Percentiles rank a stretch among this genome's conserved stretches.
These are phyloP conservation scores for Orthosia cruda DNA, from an alignment of 2,888 invertebrate genomes.

Conservation along the genomic window DNA sequence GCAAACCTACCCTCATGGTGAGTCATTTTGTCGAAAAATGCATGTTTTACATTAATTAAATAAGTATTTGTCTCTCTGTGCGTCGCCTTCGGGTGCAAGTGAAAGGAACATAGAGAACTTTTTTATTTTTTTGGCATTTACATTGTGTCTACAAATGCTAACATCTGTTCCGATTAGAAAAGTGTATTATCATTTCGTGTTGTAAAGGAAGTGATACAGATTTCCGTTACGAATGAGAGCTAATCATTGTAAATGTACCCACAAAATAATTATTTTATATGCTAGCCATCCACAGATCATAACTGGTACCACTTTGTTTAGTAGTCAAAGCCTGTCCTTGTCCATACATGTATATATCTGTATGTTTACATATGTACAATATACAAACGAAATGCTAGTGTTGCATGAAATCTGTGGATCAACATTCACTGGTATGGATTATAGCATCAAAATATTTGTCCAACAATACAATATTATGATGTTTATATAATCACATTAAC, in stretches of 20 bases:
- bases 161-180: constrained; percentile 64
- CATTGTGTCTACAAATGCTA: constrained; percentile 44
- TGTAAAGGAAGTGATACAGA: constrained; percentile 20
- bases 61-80: constrained; percentile 26
- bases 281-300: constrained; percentile 12
- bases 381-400: constrained; percentile 23
- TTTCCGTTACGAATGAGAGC: constrained; percentile 37
- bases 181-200: constrained; percentile 17
- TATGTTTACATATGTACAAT: constrained; percentile 48
- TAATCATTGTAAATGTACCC: constrained; percentile 42
- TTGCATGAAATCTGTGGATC: constrained; percentile 10
- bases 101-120: constrained; percentile 42
- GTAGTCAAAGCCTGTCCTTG: constrained; percentile 44
- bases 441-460: background rate
- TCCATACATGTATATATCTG: constrained; percentile 18
- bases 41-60: constrained; percentile 72
- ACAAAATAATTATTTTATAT: constrained; percentile 27
- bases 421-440: background rate
- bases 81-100: constrained; percentile 38
- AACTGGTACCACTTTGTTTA: constrained; percentile 11
- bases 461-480: background rate
- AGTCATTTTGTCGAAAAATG: constrained; percentile 79
- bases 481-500: too few relatives aligned
- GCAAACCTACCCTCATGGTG: constrained; percentile 90
- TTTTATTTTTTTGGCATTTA: constrained; percentile 30